These are phyloP conservation scores for Diaphora mendica DNA, from an alignment of 2,888 invertebrate genomes.

Conservation along the genomic window DNA sequence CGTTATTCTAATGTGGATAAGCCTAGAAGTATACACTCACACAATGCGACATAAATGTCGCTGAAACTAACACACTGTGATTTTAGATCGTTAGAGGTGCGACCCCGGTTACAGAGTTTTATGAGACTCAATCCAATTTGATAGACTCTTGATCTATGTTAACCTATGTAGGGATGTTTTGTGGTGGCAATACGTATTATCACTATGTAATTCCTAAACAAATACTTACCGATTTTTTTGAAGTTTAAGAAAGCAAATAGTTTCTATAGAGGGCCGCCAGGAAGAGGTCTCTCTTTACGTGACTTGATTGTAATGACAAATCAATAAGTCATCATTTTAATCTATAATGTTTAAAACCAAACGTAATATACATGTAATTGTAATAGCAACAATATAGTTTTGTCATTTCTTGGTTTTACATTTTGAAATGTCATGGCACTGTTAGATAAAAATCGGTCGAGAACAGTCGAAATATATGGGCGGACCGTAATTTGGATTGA, in stretches of 20 bases:
- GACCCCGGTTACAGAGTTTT: slow-evolving; percentile 31
- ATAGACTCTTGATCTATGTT: slow-evolving; percentile 25
- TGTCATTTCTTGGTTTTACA: no score
- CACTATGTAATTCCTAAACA: neutral
- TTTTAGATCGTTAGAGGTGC: slow-evolving; percentile 47
- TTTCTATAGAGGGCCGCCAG: neutral
- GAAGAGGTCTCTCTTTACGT: neutral
- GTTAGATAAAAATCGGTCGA: no score
- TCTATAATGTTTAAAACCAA: no score
- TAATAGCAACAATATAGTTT: no score
- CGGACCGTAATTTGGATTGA: no score
- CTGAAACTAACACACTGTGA: slow-evolving; percentile 46
- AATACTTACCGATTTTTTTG: neutral
- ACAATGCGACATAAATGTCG: slow-evolving; percentile 48
- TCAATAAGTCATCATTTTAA: neutral
- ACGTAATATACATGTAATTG: no score
- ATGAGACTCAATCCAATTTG: slow-evolving; percentile 37
- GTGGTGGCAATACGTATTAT: slow-evolving; percentile 7
- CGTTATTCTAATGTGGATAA: slow-evolving; percentile 11
- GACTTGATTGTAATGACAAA: neutral
- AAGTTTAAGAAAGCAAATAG: no score
- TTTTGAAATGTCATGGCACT: no score
- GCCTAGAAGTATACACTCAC: slow-evolving; percentile 18
- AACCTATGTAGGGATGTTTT: slow-evolving; percentile 2
- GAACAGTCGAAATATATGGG: no score